Percentiles rank a stretch among this genome's conserved stretches.
Conservation (phyloP, 1,140 invertebrate genomes). For the Zaprionus camerounensis region DNA sequence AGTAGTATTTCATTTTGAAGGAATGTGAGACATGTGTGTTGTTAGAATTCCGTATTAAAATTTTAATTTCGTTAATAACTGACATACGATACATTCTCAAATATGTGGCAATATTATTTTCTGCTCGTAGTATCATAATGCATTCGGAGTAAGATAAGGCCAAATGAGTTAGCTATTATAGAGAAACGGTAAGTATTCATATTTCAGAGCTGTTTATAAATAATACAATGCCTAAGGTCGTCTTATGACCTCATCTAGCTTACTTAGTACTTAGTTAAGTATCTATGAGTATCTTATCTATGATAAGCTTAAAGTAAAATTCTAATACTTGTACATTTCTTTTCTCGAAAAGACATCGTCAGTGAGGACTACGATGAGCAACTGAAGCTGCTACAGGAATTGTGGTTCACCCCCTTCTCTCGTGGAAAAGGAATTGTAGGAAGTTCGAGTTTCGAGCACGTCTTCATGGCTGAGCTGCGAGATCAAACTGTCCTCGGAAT, state of each 20-base stretch:
- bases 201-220: neutral
- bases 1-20: too few species aligned
- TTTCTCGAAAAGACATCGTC: constrained; percentile 41
- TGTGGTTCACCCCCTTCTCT: constrained; percentile 93
- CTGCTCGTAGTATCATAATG: neutral
- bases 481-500: constrained; percentile 90
- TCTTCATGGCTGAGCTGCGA: constrained; percentile 93
- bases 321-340: too few species aligned
- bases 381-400: constrained; percentile 88
- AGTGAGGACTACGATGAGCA: constrained; percentile 87
- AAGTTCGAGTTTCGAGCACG: constrained; percentile 94
- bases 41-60: too few species aligned
- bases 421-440: constrained; percentile 90
- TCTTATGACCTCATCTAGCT: too few species aligned
- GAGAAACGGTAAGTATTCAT: neutral
- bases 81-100: neutral
- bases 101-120: neutral
- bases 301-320: too few species aligned
- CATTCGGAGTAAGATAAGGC: neutral
- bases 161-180: neutral
- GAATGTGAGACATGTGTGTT: too few species aligned
- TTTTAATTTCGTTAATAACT: too few species aligned
- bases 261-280: too few species aligned
- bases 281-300: too few species aligned
- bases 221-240: too few species aligned